Percentiles rank a stretch among this genome's conserved stretches.
These are phyloP conservation scores for Patiria pectinifera DNA, from an alignment of 53 echinoderm and acorn worm species.

Conservation along the genomic window DNA sequence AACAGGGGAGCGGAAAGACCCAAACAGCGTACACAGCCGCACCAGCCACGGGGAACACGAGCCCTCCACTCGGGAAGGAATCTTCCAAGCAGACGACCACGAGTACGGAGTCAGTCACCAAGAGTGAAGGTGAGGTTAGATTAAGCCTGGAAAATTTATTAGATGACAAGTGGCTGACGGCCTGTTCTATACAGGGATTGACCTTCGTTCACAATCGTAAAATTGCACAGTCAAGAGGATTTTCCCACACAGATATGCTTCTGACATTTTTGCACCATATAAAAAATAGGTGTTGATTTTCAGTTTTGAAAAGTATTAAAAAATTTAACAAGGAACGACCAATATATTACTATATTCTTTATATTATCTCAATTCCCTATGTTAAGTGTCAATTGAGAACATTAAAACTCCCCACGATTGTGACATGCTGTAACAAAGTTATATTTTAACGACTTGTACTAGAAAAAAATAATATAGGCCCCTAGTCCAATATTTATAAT, in stretches of 20 bases:
- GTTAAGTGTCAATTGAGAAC: not conserved
- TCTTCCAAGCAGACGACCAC: constrained; percentile 27
- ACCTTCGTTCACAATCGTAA: constrained; percentile 26
- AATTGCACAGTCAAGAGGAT: constrained; percentile 4
- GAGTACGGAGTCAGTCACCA: constrained; percentile 26
- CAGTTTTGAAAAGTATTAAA: not conserved
- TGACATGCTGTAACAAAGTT: not conserved
- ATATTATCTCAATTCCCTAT: not conserved
- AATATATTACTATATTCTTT: not conserved
- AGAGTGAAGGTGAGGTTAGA: constrained; percentile 57
- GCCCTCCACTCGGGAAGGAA: constrained; percentile 50
- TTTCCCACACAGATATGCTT: constrained; percentile 6
- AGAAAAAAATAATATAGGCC: too few species aligned
- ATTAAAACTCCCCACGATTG: not conserved
- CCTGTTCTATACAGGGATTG: not conserved
- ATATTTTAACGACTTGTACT: too few species aligned
- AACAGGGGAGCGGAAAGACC: constrained; percentile 34
- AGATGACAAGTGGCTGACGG: constrained; percentile 21
- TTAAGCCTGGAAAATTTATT: constrained; percentile 18
- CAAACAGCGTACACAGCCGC: constrained; percentile 53
- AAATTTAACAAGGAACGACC: too few species aligned
- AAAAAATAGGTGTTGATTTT: not conserved
- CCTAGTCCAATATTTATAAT: too few species aligned
- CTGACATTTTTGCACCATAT: not conserved
- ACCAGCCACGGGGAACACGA: constrained; percentile 52